Percentiles rank a stretch among this genome's conserved stretches.
Conservation (phyloP, 2,113 vertebrate genomes). For the Silurus glanis region DNA sequence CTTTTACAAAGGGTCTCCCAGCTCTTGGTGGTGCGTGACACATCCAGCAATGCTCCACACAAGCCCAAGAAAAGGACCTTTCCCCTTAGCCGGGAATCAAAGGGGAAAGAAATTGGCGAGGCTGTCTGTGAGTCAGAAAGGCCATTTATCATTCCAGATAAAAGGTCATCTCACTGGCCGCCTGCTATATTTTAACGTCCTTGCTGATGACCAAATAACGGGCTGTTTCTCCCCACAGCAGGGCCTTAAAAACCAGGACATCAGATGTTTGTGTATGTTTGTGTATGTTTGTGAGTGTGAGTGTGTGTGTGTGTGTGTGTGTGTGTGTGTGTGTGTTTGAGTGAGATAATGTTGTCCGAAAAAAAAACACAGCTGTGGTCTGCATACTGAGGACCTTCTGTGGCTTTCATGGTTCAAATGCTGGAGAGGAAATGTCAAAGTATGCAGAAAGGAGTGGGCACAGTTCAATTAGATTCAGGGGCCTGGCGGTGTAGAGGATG, state of each 20-base stretch:
- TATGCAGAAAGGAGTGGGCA: not conserved
- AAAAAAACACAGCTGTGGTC: conserved; percentile 10
- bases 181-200: conserved; percentile 59
- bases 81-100: conserved; percentile 60
- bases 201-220: conserved; percentile 46
- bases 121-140: conserved; percentile 62
- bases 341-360: conserved; percentile 17
- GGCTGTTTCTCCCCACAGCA: conserved; percentile 44
- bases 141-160: conserved; percentile 64
- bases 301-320: too few relatives aligned
- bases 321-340: too few relatives aligned
- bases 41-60: conserved; percentile 55
- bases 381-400: conserved; percentile 4
- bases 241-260: conserved; percentile 43
- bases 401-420: not conserved
- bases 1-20: conserved; percentile 34
- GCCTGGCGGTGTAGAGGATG: conserved; percentile 8
- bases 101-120: conserved; percentile 65
- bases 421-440: not conserved
- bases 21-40: conserved; percentile 51
- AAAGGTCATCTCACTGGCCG: conserved; percentile 61
- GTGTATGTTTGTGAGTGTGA: too few relatives aligned
- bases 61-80: conserved; percentile 54
- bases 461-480: conserved; percentile 48
- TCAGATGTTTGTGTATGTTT: conserved; percentile 37